Conservation (phyloP, 1,140 invertebrate genomes). For the Centruroides vittatus region DNA sequence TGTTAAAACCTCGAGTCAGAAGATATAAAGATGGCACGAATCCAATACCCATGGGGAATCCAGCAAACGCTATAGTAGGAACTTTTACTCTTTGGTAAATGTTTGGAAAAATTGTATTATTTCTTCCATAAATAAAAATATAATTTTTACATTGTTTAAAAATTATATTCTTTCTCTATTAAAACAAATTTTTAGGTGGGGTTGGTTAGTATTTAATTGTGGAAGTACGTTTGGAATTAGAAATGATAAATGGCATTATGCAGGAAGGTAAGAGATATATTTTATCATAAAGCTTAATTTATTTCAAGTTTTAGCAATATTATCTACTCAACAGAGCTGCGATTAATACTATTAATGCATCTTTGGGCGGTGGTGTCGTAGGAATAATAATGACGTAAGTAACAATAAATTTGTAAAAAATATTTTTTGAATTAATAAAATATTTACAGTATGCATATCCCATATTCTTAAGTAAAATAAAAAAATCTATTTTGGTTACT, state of each 20-base stretch:
- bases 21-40: slow-evolving; percentile 60
- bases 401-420: too few species aligned
- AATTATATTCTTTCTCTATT: not conserved
- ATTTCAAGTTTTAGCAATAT: too few species aligned
- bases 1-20: slow-evolving; percentile 77
- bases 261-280: slow-evolving; percentile 40
- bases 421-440: too few species aligned
- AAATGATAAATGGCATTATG: slow-evolving; percentile 67
- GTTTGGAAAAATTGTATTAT: not conserved
- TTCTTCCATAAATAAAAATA: too few species aligned
- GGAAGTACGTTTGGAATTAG: slow-evolving; percentile 49
- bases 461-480: too few species aligned
- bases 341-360: slow-evolving; percentile 74
- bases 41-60: slow-evolving; percentile 64
- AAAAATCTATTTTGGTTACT: too few species aligned
- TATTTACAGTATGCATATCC: too few species aligned
- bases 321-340: slow-evolving; percentile 40
- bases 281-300: too few species aligned
- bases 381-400: slow-evolving; percentile 46
- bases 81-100: slow-evolving; percentile 72
- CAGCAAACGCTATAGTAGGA: slow-evolving; percentile 80
- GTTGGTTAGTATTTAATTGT: slow-evolving; percentile 86
- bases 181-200: slow-evolving; percentile 40
- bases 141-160: too few species aligned
- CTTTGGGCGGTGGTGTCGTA: slow-evolving; percentile 68